These are phyloP conservation scores for Bellardia pandia DNA, from an alignment of 2,888 invertebrate genomes.

Conservation along the genomic window DNA sequence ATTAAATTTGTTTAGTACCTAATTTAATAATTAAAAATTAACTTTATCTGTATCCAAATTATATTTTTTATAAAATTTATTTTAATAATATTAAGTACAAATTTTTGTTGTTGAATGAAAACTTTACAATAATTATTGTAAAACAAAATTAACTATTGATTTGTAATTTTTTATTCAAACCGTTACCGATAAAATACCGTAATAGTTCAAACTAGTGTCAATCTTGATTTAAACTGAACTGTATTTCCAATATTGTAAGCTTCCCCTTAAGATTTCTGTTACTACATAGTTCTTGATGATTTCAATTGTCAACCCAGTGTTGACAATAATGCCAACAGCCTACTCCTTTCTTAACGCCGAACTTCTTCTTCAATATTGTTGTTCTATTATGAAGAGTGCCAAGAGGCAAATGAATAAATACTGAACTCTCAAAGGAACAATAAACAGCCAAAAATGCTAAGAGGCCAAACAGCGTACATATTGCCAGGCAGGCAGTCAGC, in stretches of 20 bases:
- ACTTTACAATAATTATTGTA: too few relatives aligned
- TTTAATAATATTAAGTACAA: too few relatives aligned
- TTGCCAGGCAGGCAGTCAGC: conserved; percentile 31
- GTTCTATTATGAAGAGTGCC: conserved; percentile 36
- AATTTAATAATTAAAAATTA: too few relatives aligned
- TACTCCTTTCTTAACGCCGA: not conserved
- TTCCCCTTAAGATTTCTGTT: not conserved
- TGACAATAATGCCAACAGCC: conserved; percentile 46
- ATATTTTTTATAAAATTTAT: too few relatives aligned
- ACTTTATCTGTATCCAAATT: too few relatives aligned
- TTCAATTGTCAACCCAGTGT: conserved; percentile 47
- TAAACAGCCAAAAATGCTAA: conserved; percentile 44
- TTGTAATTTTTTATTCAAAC: too few relatives aligned
- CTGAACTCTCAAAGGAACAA: conserved; percentile 45
- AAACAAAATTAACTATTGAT: too few relatives aligned
- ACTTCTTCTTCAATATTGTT: not conserved
- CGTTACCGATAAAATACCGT: too few relatives aligned
- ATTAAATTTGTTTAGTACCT: too few relatives aligned
- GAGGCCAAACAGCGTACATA: conserved; percentile 27
- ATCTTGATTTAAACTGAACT: too few relatives aligned
- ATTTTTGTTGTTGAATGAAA: too few relatives aligned
- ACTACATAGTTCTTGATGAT: not conserved
- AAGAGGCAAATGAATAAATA: conserved; percentile 55
- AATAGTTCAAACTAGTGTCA: too few relatives aligned
- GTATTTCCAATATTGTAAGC: not conserved